A percentile compares a stretch with the other conserved stretches of the same genome.
Evolutionary conservation across 2,113 vertebrate genomes (phyloP).

Genomic region (Nannobrachium achirus): DNA sequence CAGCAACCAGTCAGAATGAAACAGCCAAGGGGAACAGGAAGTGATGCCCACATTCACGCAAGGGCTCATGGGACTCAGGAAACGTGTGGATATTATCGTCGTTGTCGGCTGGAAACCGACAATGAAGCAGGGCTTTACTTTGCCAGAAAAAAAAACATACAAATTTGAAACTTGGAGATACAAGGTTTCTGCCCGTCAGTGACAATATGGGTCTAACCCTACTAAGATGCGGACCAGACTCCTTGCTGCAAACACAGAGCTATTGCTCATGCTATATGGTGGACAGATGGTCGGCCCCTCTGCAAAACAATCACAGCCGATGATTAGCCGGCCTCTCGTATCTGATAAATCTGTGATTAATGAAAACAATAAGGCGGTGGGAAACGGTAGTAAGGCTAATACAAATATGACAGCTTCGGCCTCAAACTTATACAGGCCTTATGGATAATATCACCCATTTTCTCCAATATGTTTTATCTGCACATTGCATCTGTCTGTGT

Average conservation of each 20-base stretch:
- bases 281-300: conserved; percentile 57
- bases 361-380: conserved; percentile 46
- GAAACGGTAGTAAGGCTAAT: conserved; percentile 49
- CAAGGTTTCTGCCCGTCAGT: no score
- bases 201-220: no score
- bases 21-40: no score
- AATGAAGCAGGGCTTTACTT: no score
- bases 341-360: conserved; percentile 33
- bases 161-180: no score
- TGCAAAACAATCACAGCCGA: conserved; percentile 50
- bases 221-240: conserved; percentile 36
- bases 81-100: no score
- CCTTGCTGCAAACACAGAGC: conserved; percentile 49
- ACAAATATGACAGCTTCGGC: conserved; percentile 23
- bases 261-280: conserved; percentile 57
- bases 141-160: no score
- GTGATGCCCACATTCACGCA: no score
- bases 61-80: no score
- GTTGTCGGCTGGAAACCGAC: no score
- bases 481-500: conserved; percentile 33
- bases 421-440: conserved; percentile 28
- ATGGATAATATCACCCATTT: conserved; percentile 7
- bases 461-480: background rate
- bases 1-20: no score
- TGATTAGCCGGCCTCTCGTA: conserved; percentile 49